Evolutionary conservation across 92 coral and sea anemone species (phyloP).

Genomic region (Desmophyllum pertusum): DNA sequence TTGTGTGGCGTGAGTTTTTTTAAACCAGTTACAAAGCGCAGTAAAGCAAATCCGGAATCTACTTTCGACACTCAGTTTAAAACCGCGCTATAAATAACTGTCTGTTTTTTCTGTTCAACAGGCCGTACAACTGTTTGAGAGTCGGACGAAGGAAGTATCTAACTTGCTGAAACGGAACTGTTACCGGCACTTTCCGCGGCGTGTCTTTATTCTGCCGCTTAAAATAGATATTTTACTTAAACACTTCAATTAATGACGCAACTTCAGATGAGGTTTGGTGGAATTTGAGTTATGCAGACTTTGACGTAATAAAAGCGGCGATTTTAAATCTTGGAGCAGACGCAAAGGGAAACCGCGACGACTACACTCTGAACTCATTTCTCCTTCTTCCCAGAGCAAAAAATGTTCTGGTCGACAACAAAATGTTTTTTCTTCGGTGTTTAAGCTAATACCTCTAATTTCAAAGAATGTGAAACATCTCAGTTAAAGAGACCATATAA

Average conservation of each 20-base stretch:
- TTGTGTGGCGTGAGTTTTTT: no score
- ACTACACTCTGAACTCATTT: neutral
- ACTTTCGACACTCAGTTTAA: no score
- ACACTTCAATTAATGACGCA: constrained; percentile 3
- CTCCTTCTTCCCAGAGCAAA: neutral
- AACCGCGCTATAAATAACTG: neutral
- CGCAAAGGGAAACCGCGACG: neutral
- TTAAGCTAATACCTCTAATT: neutral
- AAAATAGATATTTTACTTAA: neutral
- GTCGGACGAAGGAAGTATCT: constrained; percentile 38
- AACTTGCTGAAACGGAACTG: neutral
- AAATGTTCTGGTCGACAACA: neutral
- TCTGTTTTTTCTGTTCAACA: constrained; percentile 2
- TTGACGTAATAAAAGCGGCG: neutral
- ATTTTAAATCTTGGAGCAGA: neutral
- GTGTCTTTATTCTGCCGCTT: neutral
- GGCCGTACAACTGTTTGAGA: constrained; percentile 22
- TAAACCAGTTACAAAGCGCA: no score
- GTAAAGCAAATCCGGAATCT: no score
- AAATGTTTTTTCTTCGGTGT: neutral
- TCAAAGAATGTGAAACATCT: neutral
- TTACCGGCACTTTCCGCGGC: neutral
- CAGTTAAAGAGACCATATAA: neutral
- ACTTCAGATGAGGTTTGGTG: neutral
- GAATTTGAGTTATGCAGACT: neutral